Conservation (phyloP, 2,113 vertebrate genomes). For the Pteropus alecto region DNA sequence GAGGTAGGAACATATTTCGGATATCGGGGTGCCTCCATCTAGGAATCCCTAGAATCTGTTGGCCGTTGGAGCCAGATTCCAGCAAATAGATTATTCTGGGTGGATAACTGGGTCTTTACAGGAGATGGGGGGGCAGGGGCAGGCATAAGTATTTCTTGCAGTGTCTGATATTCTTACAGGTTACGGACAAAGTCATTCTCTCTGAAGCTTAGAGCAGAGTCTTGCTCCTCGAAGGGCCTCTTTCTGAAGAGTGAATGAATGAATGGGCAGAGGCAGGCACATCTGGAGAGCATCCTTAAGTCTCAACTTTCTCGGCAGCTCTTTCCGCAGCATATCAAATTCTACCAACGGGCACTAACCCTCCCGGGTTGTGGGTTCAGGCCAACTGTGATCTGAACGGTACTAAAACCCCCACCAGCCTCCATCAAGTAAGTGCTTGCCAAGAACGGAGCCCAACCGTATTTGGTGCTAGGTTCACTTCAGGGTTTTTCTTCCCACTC, state of each 20-base stretch:
- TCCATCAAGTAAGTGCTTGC: rapidly evolving
- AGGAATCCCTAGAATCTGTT: neutral
- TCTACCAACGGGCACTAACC: neutral
- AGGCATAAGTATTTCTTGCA: neutral
- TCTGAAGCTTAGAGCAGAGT: neutral
- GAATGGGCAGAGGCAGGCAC: neutral
- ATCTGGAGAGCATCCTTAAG: neutral
- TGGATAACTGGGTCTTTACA: neutral
- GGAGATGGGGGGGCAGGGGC: neutral
- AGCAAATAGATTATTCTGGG: neutral
- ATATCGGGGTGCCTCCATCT: neutral
- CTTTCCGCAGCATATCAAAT: neutral
- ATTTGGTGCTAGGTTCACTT: neutral
- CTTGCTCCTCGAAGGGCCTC: neutral
- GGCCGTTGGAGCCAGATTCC: neutral
- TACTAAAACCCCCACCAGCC: neutral
- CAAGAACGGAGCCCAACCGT: neutral
- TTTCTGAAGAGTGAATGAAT: neutral
- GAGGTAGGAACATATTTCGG: neutral
- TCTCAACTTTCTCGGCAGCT: neutral
- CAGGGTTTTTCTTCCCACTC: neutral
- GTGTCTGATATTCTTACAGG: neutral
- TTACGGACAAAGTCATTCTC: neutral
- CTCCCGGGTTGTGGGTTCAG: neutral
- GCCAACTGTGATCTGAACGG: neutral